Base-by-base conservation (phyloP, 2,888 invertebrate species). In the Epinotia ramella region DNA sequence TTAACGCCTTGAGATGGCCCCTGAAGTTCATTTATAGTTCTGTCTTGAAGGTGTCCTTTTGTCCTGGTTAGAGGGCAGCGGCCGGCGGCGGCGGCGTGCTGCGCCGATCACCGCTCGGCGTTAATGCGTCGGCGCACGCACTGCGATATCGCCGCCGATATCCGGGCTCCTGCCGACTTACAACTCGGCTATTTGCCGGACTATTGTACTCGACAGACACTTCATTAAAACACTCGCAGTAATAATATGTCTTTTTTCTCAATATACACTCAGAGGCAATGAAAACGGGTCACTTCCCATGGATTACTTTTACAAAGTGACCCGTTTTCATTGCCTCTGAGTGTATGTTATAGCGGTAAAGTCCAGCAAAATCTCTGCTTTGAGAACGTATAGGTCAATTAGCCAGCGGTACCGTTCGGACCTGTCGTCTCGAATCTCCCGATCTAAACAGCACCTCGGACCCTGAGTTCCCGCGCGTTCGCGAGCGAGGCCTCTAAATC, bases 71-170 rank as follows among this genome's bases (percentile, higher is more conserved):
- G 24, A 62, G 33, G 16, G 13, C 6, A 11, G 16, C n/a, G 20
- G 28, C n/a, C 7, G 46, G 68, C 46, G 46, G 69, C 7, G 46
- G 68, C 46, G 46, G 69, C 69, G 46, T 69, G 59, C 69, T 18
- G 69, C 69, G 68, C 68, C 24, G 28, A 49, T 18, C 24, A 56
- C 53, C 33, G 69, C 16, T 24, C 49, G 59, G 1, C 46, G 60
- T 12, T 69, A 69, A 69, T 69, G 69, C 69, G 69, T 46, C 69
- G 11, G 24, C 46, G 69, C 69, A 69, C 69, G 69, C 69, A 60
- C 59, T 28, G 40, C 40, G 59, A 46, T 46, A 20, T 28, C 60
- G 46, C 24, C 24, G 20, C 24, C n/a, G 28, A 59, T 59, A 56
- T n/a, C 66, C 49, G 49, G 5, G 49, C 16, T 49, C 49, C 16